Base-by-base conservation (phyloP, 2,888 invertebrate species). In the Cataglyphis rosenhaueri region DNA sequence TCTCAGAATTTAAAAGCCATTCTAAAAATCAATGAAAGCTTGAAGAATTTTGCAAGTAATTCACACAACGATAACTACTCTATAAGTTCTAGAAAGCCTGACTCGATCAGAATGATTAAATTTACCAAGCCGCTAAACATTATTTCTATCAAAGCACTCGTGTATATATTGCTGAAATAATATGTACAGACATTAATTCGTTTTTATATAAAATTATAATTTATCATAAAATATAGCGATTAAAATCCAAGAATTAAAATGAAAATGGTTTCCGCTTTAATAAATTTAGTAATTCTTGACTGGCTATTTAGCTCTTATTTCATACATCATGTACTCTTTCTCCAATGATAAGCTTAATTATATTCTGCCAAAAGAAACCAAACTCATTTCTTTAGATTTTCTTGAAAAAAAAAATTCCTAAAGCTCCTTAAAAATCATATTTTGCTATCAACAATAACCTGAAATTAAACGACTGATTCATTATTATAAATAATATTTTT, bases 61-160 rank as follows among this genome's bases (percentile, higher is more conserved):
- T 79, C 71, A 79, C 73, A 79, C 78, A 71, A 71, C 44, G 12
- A 48, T 15, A 29, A 78, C 78, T 79, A 79, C 73, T 79, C 55
- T 57, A 79, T 71, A 71, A 71, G 29, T 61, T 71, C 59, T 79
- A 61, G 41, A 38, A 59, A 71, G 9, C 21, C 59, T 70, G 18
- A 71, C 25, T 71, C 32, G 44, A 59, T 71, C 18, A 35, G 35
- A 44, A 71, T 25, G 71, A 71, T 70, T 71, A 71, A 79, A 25
- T 79, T 71, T 70, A 78, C 44, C 44, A 79, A 79, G 57, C 73
- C 21, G 73, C 59, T 35, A 79, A 48, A 78, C 9, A 52, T 15
- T 35, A 1, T 71, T 71, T 78, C 59, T 71, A 79, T 71, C 44
- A 59, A 78, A 79, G 59, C 73, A 48, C 12, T 78, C 41, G 10